Evolutionary conservation across 37 sponge, comb jelly and placozoan genomes (phyloP), one percentile per base, ranked within the genome.

Genomic region (Oopsacas minuta): DNA sequence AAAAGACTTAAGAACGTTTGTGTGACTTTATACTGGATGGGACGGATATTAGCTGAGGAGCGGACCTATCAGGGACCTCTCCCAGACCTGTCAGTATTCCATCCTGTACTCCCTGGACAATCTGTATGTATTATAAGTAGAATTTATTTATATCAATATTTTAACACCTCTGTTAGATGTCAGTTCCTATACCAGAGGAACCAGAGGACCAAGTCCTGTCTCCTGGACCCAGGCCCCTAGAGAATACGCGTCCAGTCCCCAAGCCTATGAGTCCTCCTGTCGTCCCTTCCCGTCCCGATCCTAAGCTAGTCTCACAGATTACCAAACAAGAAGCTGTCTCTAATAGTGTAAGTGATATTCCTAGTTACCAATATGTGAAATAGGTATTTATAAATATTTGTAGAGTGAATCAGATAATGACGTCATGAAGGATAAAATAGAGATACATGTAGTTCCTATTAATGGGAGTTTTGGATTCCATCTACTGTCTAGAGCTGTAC

Each of bases 11-110:
- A 30, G 52, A 81, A 92, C 93, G 95, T 94, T 1, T 87, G 87
- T 38, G 75, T 91, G 12, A 94, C 93, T 0, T 46, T 94, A 37
- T 94, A 90, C 84, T 94, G 95, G 95, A 81, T 94, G 39, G 92
- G 95, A 0, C 38, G 88, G 82, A 36, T 81, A 5, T 53, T 88
- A 36, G 81, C 86, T 37, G 38, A 89, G 81, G 36, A 81, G 46
- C 52, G 75, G 35, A 87, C 85, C 61, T 94, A 94, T 69, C 52
- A 38, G 35, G 95, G 95, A 0, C 91, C 95, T 5, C 88, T 91
- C 37, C 87, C 92, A 46, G 87, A 92, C 83, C 84, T 89, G 37
- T 75, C 52, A 1, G 83, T 89, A 1, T 94, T 94, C 85, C 75
- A 61, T n/a, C 75, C 75, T 3, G 75, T 61, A 3, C 75, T 61